Evolutionary conservation across 2,797 vertebrate species (phyloP).

Genomic region (Acanthurus leucopareius): DNA sequence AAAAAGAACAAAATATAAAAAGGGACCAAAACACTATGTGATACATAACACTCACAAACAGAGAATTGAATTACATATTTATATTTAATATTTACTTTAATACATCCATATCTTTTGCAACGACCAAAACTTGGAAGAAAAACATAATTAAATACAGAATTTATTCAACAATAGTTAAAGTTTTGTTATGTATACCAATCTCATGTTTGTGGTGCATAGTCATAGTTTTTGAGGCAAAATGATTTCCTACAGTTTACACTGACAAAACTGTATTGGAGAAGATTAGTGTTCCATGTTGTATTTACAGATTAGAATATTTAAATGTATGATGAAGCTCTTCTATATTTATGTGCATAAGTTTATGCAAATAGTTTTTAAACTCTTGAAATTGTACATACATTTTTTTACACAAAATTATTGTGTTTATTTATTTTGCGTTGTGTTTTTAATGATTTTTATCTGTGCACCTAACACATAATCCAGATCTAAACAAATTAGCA

Average conservation of each 20-base stretch:
- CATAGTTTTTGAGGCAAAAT: neutral
- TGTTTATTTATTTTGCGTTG: no score
- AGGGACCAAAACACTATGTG: neutral
- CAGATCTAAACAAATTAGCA: no score
- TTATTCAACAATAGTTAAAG: neutral
- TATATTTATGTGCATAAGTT: no score
- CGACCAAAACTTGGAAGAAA: neutral
- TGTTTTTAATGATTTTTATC: no score
- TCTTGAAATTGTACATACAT: no score
- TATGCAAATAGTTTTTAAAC: no score
- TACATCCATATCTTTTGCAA: neutral
- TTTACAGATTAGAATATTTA: no score
- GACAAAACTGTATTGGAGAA: no score
- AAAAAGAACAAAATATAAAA: neutral
- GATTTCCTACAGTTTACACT: neutral
- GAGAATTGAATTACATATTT: neutral
- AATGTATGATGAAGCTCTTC: no score
- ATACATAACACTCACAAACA: neutral
- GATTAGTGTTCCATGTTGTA: no score
- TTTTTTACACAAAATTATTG: no score
- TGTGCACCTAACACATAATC: no score
- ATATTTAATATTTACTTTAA: neutral
- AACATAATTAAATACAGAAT: neutral
- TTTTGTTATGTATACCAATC: neutral
- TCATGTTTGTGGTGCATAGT: neutral